phyloP scores from a whole-genome alignment of 1,140 invertebrate genomes.

The Macrosteles quadrilineatus region DNA sequence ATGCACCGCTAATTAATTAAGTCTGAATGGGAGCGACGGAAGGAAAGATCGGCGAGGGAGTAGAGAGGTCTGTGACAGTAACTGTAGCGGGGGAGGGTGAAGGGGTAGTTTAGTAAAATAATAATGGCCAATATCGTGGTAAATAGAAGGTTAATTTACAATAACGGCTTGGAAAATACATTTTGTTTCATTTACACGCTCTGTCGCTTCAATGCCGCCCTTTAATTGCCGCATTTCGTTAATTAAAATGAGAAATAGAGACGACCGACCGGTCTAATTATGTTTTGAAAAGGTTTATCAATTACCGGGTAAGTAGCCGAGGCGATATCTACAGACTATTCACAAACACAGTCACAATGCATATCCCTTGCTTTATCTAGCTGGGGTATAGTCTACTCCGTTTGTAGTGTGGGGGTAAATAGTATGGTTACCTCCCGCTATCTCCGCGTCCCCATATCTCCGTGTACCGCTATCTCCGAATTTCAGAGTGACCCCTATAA shows the following conservation, averaged over 20 bases:
- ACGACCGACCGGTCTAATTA: not conserved
- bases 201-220: slow-evolving; percentile 15
- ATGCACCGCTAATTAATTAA: slow-evolving; percentile 18
- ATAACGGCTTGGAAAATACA: slow-evolving; percentile 4
- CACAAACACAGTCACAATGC: too few species aligned
- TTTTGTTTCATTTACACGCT: slow-evolving; percentile 20
- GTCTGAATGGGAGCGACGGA: not conserved
- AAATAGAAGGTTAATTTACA: slow-evolving; percentile 23
- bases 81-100: not conserved
- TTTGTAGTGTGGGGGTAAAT: too few species aligned
- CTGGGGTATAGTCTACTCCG: too few species aligned
- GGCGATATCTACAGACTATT: too few species aligned
- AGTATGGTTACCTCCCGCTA: too few species aligned
- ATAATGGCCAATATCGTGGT: slow-evolving; percentile 14
- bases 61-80: too few species aligned
- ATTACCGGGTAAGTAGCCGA: too few species aligned
- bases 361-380: too few species aligned
- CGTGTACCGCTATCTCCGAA: too few species aligned
- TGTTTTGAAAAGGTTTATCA: too few species aligned
- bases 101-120: not conserved
- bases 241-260: slow-evolving; percentile 22
- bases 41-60: not conserved
- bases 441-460: too few species aligned
- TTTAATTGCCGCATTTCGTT: slow-evolving; percentile 29
- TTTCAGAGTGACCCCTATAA: too few species aligned